phyloP scores from a whole-genome alignment of 2,113 vertebrate species.

The Polypterus bichir region DNA sequence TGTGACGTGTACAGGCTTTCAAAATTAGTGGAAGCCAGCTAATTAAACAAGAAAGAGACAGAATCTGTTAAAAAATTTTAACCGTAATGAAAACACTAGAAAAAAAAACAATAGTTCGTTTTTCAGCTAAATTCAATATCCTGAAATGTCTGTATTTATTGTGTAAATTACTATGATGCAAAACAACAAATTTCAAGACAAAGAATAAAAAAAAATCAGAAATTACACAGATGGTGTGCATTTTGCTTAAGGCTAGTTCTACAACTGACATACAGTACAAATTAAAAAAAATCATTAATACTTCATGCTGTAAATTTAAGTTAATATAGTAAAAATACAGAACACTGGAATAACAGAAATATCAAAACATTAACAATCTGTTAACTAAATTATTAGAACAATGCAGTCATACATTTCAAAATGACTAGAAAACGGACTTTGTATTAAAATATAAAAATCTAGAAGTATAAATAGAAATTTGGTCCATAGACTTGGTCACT shows the following conservation, averaged over 20 bases:
- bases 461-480: slow-evolving; percentile 99
- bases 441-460: slow-evolving; percentile 97
- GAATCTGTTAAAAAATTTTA: no score
- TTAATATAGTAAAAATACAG: slow-evolving; percentile 56
- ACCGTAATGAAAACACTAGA: no score
- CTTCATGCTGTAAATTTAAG: slow-evolving; percentile 58
- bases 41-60: no score
- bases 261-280: slow-evolving; percentile 49
- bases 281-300: slow-evolving; percentile 56
- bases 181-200: slow-evolving; percentile 1
- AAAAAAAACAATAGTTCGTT: no score
- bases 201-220: slow-evolving; percentile 8
- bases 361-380: slow-evolving; percentile 52
- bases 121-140: neutral
- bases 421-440: slow-evolving; percentile 77
- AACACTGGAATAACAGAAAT: slow-evolving; percentile 39
- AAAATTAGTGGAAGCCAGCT: no score
- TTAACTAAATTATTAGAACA: slow-evolving; percentile 60
- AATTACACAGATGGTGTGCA: slow-evolving; percentile 10
- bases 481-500: slow-evolving; percentile 73
- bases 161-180: slow-evolving; percentile 4
- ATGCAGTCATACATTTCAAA: slow-evolving; percentile 53
- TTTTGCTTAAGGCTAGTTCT: slow-evolving; percentile 22
- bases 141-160: slow-evolving; percentile 13
- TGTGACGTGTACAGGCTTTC: no score